Evolutionary conservation across 2,888 invertebrate genomes (phyloP), one percentile per base, ranked within the genome.

Genomic region (Ennomos quercinarius): DNA sequence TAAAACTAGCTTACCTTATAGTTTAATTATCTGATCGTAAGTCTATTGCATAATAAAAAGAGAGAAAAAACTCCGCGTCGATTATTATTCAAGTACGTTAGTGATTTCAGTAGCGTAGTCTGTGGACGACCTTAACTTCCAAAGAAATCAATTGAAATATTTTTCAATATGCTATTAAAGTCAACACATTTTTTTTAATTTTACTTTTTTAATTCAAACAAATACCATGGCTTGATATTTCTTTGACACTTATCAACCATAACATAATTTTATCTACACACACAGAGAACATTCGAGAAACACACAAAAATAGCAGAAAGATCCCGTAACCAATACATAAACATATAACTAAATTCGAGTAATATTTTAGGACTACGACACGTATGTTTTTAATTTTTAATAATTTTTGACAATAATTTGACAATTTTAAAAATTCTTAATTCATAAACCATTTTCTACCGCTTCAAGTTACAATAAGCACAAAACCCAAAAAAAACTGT

Each of bases 291-390:
- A 63, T 61, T 63, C 48, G 53, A 57, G 61, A 68, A 55, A 62
- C 17, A 50, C 45, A 39, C 37, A 45, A 41, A 49, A 53, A 41
- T 39, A 53, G 38, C 10, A 44, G 51, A 56, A 13, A 47, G 52
- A 47, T n/a, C 43, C 54, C 52, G 58, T 63, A 56, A 61, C 55
- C 59, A 54, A 47, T 57, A 55, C 36, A 41, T 48, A 59, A n/a
- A 39, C 36, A n/a, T 52, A 17, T 43, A 61, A 59, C 52, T 56
- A 58, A 66, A 68, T 67, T 68, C 70, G 69, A 70, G 67, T 57
- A 49, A 48, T 17, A 51, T 35, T n/a, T n/a, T 64, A 65, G 43
- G 51, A 65, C 58, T 60, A 71, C 49, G 35, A 58, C 47, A 56
- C 47, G 44, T 51, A 60, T 63, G 12, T 64, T 63, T 61, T 54